Evolutionary conservation across 1,140 invertebrate genomes (phyloP).

Genomic region (Ostrea denselamellosa): DNA sequence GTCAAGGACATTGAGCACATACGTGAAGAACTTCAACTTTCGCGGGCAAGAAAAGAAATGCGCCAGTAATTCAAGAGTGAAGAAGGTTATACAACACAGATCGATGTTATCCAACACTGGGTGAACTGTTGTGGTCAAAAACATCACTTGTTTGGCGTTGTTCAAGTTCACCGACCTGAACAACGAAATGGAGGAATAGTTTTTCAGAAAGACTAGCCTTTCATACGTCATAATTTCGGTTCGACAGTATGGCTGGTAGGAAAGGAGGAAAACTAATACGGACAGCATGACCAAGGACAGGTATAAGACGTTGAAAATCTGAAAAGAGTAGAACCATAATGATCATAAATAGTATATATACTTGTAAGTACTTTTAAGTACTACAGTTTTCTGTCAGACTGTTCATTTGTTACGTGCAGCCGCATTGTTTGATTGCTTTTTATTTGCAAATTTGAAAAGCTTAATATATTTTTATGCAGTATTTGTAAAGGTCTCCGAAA

Average conservation of each 20-base stretch:
- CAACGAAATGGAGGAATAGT: neutral
- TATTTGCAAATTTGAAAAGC: too few relatives aligned
- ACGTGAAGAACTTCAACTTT: constrained; percentile 38
- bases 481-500: too few relatives aligned
- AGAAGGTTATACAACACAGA: constrained; percentile 32
- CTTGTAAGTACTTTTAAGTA: too few relatives aligned
- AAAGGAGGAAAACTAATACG: constrained; percentile 24
- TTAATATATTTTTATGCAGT: too few relatives aligned
- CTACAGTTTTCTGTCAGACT: too few relatives aligned
- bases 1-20: constrained; percentile 46
- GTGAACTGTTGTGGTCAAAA: neutral
- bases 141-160: constrained; percentile 46
- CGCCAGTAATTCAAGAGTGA: constrained; percentile 40
- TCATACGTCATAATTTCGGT: neutral
- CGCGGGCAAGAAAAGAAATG: constrained; percentile 48
- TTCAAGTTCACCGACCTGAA: constrained; percentile 8
- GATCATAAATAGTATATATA: too few relatives aligned
- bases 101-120: constrained; percentile 31
- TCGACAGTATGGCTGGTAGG: constrained; percentile 31
- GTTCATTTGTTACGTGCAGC: too few relatives aligned
- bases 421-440: too few relatives aligned
- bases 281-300: constrained; percentile 48
- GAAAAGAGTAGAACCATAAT: constrained; percentile 34
- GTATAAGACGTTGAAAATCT: constrained; percentile 48
- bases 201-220: neutral